Base-by-base conservation (phyloP, 2,113 vertebrate genomes). In the Platycercus adscitus region DNA sequence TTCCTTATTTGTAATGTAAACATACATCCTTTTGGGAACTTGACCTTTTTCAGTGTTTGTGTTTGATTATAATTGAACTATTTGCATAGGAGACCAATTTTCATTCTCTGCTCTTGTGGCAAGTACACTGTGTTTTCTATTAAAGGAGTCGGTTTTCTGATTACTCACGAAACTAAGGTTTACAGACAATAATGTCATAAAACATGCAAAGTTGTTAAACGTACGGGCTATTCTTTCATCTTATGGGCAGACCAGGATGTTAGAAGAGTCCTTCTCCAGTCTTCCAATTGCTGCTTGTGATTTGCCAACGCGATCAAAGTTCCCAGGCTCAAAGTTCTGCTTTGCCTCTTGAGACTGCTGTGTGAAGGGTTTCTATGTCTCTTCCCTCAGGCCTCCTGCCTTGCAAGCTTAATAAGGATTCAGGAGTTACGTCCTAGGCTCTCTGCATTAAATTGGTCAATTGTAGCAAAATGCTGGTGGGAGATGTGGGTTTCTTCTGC, bases 1-100 rank as follows among this genome's bases (percentile, higher is more conserved):
- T 96, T 97, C 96, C 95, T 95, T 96, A 95, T 97, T 97, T 96
- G 70, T 89, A 97, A 91, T 81, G 66, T 60, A 94, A 95, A 95
- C 82, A 95, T 25, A 77, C 53, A 95, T 95, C 93, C 91, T 95
- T 94, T 97, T 72, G 95, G 81, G 93, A 97, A 95, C 93, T 35
- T 85, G 95, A 93, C 93, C 95, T 94, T 88, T 91, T 84, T 91
- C 86, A 89, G 75, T 80, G 81, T 89, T 95, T 92, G 66, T 26
- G 16, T 79, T 89, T 82, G 88, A 77, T 94, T 87, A 80, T 85
- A 93, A 85, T 89, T 76, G 69, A 94, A 92, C 70, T 94, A 95
- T 96, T 97, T 97, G 93, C 96, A 97, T 95, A 94, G 91, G 96
- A 93, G 86, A 73, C 83, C 89, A 87, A 92, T 93, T 95, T 94